Base-by-base conservation (phyloP, 2,113 vertebrate genomes). In the Nipponia nippon region DNA sequence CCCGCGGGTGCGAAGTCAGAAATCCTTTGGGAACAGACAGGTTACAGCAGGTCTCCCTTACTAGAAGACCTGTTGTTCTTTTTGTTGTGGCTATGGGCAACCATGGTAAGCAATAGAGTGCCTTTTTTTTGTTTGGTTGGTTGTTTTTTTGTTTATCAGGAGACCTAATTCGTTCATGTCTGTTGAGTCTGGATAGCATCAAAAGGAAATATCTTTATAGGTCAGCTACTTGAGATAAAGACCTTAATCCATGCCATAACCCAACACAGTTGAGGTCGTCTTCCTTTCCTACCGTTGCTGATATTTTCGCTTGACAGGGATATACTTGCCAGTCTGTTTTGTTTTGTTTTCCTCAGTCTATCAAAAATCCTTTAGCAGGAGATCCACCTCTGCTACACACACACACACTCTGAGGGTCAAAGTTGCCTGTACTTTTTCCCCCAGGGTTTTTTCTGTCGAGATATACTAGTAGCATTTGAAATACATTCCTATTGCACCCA, bases 1-100 rank as follows among this genome's bases (percentile, higher is more conserved):
- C 4, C 32, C 0, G 3, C 50, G 36, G 0, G 0, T 30, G 19
- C 32, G 13, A 58, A 38, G 42, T 30, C 44, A 21, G 55, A 70
- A 42, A 47, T 49, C 20, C 36, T 21, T 42, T 59, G 42, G 16
- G 46, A 67, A 46, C 46, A 67, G 32, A 38, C 0, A 25, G 42
- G 3, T 69, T 4, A 22, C 40, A 56, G 47, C 49, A 42, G 38
- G 19, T 30, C 15, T 53, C 29, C 27, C 29, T 27, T 10, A 25
- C 21, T 7, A 14, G 67, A 53, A 53, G 34, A 61, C 19, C 52
- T n/a, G 0, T 29, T 50, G 46, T 21, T 18, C 2, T 9, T 65
- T 25, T 52, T 59, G 7, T 23, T 25, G 16, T 23, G 30, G 17
- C 69, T 75, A 17, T 69, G 67, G 2, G 6, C 46, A 22, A 20